phyloP scores from a whole-genome alignment of 1,140 invertebrate species.

The Brachionus rubens region DNA sequence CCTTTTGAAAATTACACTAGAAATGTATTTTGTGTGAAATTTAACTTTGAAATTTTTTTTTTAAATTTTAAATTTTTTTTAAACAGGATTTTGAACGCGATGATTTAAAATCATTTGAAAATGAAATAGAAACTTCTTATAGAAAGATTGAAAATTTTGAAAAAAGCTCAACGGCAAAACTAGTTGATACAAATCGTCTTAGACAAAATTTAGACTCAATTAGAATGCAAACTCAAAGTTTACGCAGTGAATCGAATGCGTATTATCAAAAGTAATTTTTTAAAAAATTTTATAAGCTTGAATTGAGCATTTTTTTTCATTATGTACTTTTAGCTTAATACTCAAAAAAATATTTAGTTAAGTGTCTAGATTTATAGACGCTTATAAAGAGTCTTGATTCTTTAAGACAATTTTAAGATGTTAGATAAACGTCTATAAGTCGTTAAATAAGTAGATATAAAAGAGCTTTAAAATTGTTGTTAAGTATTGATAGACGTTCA shows the following conservation, averaged over 20 bases:
- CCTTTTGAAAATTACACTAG: constrained; percentile 13
- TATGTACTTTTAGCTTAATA: no score
- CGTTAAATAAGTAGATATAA: no score
- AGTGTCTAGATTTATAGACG: no score
- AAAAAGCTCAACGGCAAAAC: not conserved
- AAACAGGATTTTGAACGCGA: constrained; percentile 22
- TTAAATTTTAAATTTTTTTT: not conserved
- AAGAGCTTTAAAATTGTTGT: no score
- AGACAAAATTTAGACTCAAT: not conserved
- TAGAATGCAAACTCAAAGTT: not conserved
- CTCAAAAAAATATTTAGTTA: no score
- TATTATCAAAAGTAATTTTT: constrained; percentile 7
- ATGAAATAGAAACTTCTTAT: constrained; percentile 3
- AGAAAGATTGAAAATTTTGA: constrained; percentile 18
- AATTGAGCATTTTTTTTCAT: no score
- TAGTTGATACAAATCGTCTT: not conserved
- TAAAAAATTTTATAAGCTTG: no score
- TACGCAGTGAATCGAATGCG: not conserved
- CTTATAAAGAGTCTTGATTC: no score
- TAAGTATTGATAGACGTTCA: no score
- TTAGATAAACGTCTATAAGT: no score
- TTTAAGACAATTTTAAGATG: no score
- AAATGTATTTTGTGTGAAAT: not conserved
- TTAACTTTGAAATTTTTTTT: not conserved
- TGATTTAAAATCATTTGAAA: constrained; percentile 21